Conservation (phyloP, 2,888 invertebrate genomes). For the Sympetrum striolatum region DNA sequence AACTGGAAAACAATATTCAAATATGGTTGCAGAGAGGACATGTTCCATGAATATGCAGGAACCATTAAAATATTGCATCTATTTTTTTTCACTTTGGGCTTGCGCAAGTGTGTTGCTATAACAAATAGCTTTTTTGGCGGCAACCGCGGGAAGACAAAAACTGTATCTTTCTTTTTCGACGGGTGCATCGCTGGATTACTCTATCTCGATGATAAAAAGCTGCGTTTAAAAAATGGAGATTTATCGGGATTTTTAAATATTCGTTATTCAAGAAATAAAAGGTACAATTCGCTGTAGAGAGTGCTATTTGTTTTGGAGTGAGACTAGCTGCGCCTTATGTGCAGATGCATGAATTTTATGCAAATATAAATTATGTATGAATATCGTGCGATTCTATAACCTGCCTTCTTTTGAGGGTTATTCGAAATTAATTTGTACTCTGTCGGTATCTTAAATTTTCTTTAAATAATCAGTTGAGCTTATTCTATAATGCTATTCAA, state of each 20-base stretch:
- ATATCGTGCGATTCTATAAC: no score
- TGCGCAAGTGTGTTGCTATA: not conserved
- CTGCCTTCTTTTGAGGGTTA: no score
- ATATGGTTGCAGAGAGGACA: not conserved
- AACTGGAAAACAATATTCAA: not conserved
- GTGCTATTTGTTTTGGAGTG: no score
- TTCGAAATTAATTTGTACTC: no score
- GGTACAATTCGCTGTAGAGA: no score
- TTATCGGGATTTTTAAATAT: not conserved
- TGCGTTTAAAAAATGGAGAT: not conserved
- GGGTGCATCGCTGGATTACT: not conserved
- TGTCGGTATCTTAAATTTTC: no score
- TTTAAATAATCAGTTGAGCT: no score
- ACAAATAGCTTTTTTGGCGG: not conserved
- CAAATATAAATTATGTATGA: no score
- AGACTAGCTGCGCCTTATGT: no score
- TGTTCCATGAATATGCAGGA: constrained; percentile 27
- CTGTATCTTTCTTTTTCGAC: not conserved
- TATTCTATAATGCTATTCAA: no score
- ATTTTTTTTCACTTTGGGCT: constrained; percentile 24
- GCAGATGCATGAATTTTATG: no score
- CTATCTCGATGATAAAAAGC: not conserved
- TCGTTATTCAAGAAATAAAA: not conserved
- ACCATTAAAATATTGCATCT: constrained; percentile 1
- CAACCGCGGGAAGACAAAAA: not conserved